Evolutionary conservation across 2,888 invertebrate species (phyloP).

Genomic region (Leptopilina myrica): DNA sequence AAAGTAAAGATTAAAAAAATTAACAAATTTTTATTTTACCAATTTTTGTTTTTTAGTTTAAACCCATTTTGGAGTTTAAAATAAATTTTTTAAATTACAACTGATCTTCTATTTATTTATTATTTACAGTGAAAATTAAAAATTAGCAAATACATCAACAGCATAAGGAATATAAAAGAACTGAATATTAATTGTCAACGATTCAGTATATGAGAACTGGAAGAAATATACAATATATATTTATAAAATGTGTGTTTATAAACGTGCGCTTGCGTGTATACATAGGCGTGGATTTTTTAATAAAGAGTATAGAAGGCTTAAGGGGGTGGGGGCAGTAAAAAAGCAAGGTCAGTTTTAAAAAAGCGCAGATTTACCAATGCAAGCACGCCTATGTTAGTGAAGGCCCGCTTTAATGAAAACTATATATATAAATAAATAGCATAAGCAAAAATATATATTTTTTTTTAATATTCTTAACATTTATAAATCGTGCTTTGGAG

Average conservation of each 20-base stretch:
- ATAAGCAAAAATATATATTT: background rate
- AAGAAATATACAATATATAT: background rate
- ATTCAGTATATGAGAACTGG: background rate
- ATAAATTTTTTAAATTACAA: too few species aligned
- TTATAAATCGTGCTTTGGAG: constrained; percentile 21
- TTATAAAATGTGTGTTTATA: background rate
- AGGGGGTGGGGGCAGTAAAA: background rate
- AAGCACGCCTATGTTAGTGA: constrained; percentile 58
- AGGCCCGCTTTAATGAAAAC: constrained; percentile 45
- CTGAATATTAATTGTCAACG: background rate
- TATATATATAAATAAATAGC: background rate
- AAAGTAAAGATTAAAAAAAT: too few species aligned
- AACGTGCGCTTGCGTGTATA: constrained; percentile 14
- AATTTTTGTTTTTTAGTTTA: too few species aligned
- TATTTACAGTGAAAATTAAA: too few species aligned
- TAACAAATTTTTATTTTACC: too few species aligned
- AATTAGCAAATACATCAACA: too few species aligned
- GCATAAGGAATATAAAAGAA: too few species aligned
- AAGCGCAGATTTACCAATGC: constrained; percentile 60
- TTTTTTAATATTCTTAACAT: background rate
- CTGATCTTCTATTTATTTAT: too few species aligned
- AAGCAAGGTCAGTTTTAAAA: constrained; percentile 59
- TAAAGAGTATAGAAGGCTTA: background rate
- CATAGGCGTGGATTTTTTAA: constrained; percentile 5
- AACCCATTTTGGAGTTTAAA: too few species aligned